Conservation (phyloP, 2,113 vertebrate species). For the Ciconia boyciana region DNA sequence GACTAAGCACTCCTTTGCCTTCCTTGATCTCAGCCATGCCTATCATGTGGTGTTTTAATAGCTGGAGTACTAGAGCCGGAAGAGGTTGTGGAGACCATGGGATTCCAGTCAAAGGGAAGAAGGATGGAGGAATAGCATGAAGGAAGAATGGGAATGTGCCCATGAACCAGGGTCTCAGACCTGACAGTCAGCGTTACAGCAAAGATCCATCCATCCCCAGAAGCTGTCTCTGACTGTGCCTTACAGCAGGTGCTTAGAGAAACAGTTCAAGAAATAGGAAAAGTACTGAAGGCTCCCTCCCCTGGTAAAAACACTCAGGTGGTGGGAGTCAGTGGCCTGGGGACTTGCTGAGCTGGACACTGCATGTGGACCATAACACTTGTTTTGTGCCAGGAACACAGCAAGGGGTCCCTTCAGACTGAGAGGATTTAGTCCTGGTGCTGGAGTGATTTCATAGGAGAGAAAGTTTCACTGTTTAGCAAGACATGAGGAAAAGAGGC, state of each 20-base stretch:
- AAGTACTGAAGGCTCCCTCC: neutral
- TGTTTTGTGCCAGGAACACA: neutral
- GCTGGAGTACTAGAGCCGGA: neutral
- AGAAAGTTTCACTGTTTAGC: neutral
- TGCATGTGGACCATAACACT: fast-evolving
- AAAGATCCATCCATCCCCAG: neutral
- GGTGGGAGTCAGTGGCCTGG: neutral
- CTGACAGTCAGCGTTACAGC: neutral
- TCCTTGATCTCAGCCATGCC: neutral
- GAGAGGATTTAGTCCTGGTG: neutral
- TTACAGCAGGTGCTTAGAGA: neutral
- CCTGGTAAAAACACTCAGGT: neutral
- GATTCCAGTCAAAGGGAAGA: neutral
- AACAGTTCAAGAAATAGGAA: neutral
- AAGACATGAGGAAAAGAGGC: neutral
- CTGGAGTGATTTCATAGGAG: neutral
- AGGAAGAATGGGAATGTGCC: neutral
- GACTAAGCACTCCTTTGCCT: neutral
- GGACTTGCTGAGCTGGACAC: neutral
- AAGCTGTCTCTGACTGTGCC: neutral
- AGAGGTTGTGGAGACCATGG: neutral
- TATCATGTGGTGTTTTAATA: neutral
- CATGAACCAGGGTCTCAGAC: neutral
- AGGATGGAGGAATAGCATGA: fast-evolving
- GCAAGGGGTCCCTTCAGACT: neutral